phyloP scores from a whole-genome alignment of 1,140 invertebrate genomes.

The Tyrophagus putrescentiae region DNA sequence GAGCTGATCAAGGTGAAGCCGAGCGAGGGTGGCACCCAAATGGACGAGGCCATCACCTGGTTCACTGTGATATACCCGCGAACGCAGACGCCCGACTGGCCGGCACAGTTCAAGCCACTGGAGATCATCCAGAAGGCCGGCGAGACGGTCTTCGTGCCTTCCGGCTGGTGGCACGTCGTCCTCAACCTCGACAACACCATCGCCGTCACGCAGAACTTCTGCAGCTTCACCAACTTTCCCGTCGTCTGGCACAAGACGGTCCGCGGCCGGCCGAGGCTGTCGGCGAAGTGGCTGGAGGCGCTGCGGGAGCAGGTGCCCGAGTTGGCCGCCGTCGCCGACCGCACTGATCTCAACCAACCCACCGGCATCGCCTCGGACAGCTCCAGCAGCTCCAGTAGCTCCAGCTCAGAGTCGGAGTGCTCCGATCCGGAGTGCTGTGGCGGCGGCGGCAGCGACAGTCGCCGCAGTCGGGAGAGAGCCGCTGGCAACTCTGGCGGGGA shows the following conservation, averaged over 20 bases:
- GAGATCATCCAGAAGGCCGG: conserved; percentile 93
- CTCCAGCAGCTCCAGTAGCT: conserved; percentile 73
- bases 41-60: conserved; percentile 96
- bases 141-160: conserved; percentile 95
- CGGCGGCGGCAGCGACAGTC: too few species aligned
- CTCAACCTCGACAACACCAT: conserved; percentile 88
- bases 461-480: conserved; percentile 23
- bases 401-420: conserved; percentile 39
- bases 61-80: conserved; percentile 91
- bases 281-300: conserved; percentile 60
- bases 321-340: conserved; percentile 62
- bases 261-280: conserved; percentile 80
- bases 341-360: conserved; percentile 65
- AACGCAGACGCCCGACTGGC: conserved; percentile 75
- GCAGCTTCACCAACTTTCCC: conserved; percentile 85
- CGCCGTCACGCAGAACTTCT: conserved; percentile 96
- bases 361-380: conserved; percentile 88
- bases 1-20: conserved; percentile 80
- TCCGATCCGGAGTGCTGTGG: conserved; percentile 32
- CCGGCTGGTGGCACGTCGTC: conserved; percentile 97
- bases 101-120: conserved; percentile 72
- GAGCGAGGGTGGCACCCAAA: conserved; percentile 78
- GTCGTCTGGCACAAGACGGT: conserved; percentile 92
- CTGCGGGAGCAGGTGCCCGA: conserved; percentile 61
- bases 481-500: conserved; percentile 52